Conservation (phyloP, 2,797 vertebrate genomes). For the Enteromius trimaculatus region DNA sequence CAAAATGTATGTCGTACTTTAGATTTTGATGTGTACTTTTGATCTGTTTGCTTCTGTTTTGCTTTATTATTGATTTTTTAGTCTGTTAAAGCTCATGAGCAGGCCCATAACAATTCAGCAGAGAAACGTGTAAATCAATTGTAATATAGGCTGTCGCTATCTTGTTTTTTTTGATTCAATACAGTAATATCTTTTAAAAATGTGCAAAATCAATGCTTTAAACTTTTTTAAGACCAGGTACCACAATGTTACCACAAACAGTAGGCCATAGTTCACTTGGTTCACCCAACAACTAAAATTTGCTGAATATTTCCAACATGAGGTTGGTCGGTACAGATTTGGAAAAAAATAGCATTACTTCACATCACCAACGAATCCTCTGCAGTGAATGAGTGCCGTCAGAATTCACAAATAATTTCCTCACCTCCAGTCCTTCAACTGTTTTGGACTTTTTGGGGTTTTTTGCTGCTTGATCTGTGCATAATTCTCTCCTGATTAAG, state of each 20-base stretch:
- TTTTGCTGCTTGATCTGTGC: too few species aligned
- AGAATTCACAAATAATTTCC: not conserved
- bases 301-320: not conserved
- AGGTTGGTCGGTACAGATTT: not conserved
- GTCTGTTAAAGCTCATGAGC: not conserved
- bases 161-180: not conserved
- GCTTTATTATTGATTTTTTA: not conserved
- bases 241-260: not conserved
- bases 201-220: too few species aligned
- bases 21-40: conserved; percentile 6
- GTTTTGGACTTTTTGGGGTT: too few species aligned
- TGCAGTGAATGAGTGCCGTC: not conserved
- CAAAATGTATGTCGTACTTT: not conserved
- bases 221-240: not conserved
- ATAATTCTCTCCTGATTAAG: not conserved
- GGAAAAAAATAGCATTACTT: not conserved
- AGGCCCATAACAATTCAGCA: not conserved
- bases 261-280: not conserved
- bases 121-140: not conserved
- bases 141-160: not conserved
- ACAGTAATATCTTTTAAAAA: too few species aligned
- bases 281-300: not conserved
- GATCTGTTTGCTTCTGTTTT: not conserved
- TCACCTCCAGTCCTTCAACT: not conserved
- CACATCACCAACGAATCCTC: not conserved